Conservation (phyloP, 2,888 invertebrate genomes). For the Tanytarsus gracilentus region DNA sequence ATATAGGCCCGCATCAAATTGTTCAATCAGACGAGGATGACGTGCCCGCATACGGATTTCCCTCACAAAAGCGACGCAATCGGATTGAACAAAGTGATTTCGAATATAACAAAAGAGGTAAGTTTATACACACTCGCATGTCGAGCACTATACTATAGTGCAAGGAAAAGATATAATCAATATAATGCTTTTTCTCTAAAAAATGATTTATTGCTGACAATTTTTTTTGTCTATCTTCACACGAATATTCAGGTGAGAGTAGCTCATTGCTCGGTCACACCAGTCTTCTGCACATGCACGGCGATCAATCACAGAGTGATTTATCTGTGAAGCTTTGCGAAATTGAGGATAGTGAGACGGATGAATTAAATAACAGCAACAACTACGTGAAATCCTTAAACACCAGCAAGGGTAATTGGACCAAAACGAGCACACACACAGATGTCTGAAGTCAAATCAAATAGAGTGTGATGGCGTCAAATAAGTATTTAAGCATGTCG, state of each 20-base stretch:
- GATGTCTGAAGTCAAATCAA: constrained; percentile 2
- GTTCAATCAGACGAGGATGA: constrained; percentile 43
- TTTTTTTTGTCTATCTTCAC: constrained; percentile 7
- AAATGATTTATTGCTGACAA: constrained; percentile 13
- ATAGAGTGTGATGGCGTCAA: not conserved
- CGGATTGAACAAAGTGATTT: constrained; percentile 38
- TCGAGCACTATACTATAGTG: not conserved
- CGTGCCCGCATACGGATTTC: constrained; percentile 46
- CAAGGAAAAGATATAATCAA: not conserved
- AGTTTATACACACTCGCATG: constrained; percentile 14
- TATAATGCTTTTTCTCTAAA: not conserved
- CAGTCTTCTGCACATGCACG: constrained; percentile 22
- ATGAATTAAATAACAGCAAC: constrained; percentile 21
- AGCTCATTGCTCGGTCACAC: constrained; percentile 58
- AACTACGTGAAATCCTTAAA: constrained; percentile 24
- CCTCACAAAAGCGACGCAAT: constrained; percentile 41
- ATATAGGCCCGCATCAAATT: constrained; percentile 33
- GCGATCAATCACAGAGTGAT: constrained; percentile 64
- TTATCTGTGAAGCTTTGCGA: constrained; percentile 83
- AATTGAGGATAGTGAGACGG: constrained; percentile 72
- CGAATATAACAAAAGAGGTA: constrained; percentile 34
- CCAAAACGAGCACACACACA: constrained; percentile 18
- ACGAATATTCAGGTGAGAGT: constrained; percentile 51
- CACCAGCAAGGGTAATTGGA: constrained; percentile 19
- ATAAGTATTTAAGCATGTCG: too few relatives aligned